A percentile compares a stretch with the other conserved stretches of the same genome.
These are phyloP conservation scores for Agonopterix arenella DNA, from an alignment of 2,888 invertebrate genomes.

Conservation along the genomic window DNA sequence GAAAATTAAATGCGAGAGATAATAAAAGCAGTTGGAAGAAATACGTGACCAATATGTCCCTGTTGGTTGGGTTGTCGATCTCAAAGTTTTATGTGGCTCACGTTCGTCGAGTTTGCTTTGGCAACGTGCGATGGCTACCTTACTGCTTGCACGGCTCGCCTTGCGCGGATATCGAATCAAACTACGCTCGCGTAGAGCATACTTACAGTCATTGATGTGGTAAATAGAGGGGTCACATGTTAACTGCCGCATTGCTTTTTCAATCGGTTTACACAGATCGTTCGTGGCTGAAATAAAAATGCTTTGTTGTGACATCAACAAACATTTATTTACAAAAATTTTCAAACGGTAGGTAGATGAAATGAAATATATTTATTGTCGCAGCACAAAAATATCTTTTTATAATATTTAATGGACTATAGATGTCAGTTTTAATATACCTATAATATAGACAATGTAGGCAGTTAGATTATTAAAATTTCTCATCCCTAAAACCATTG, in stretches of 20 bases:
- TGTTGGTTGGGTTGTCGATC: constrained; percentile 34
- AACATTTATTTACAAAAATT: no score
- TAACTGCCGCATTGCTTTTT: constrained; percentile 1
- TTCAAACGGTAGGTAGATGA: no score
- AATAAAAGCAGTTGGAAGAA: constrained; percentile 59
- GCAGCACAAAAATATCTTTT: no score
- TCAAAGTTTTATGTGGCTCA: constrained; percentile 57
- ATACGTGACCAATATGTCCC: constrained; percentile 71
- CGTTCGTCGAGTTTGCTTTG: constrained; percentile 64
- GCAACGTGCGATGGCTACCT: constrained; percentile 61
- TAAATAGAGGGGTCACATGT: constrained; percentile 3
- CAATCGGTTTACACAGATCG: background rate
- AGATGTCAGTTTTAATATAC: no score
- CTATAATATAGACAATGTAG: no score
- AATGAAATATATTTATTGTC: no score
- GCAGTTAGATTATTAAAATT: no score
- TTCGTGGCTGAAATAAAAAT: background rate
- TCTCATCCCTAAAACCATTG: background rate
- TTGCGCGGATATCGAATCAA: constrained; percentile 51
- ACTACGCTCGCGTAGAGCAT: constrained; percentile 34
- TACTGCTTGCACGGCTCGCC: constrained; percentile 40
- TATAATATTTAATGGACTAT: no score
- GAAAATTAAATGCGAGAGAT: constrained; percentile 63
- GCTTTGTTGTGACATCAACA: background rate
- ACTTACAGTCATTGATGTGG: constrained; percentile 8